phyloP scores from a whole-genome alignment of 2,888 invertebrate genomes.

The Limenitis camilla region DNA sequence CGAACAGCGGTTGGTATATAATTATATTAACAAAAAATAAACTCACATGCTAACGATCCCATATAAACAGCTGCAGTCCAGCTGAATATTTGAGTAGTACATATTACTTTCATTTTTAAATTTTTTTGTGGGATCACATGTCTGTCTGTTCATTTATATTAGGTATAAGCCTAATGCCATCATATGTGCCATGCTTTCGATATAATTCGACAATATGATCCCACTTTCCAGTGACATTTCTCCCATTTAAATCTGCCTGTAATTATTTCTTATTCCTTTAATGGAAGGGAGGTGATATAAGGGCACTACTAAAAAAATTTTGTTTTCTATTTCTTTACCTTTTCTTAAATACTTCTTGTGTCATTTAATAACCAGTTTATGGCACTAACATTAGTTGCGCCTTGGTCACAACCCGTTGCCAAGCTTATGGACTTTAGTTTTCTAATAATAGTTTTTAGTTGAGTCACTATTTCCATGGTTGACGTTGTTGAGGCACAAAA shows the following conservation, averaged over 20 bases:
- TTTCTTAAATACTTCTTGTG: not conserved
- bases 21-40: not conserved
- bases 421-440: constrained; percentile 14
- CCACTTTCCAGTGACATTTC: constrained; percentile 11
- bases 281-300: constrained; percentile 8
- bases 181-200: not conserved
- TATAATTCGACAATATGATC: constrained; percentile 1
- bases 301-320: not conserved
- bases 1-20: not conserved
- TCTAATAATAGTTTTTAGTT: constrained; percentile 9
- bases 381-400: constrained; percentile 17
- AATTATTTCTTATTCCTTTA: constrained; percentile 28
- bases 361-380: constrained; percentile 12
- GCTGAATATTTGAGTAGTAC: no score
- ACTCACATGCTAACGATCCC: constrained; percentile 11
- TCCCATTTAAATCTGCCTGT: not conserved
- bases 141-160: constrained; percentile 1
- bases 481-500: constrained; percentile 20
- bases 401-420: constrained; percentile 24
- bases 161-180: constrained; percentile 1
- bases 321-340: not conserved
- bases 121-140: constrained; percentile 3
- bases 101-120: constrained; percentile 8
- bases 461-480: constrained; percentile 8
- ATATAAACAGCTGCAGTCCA: constrained; percentile 5